These are phyloP conservation scores for Meloidogyne hapla DNA, from an alignment of 1,140 invertebrate species.

Conservation along the genomic window DNA sequence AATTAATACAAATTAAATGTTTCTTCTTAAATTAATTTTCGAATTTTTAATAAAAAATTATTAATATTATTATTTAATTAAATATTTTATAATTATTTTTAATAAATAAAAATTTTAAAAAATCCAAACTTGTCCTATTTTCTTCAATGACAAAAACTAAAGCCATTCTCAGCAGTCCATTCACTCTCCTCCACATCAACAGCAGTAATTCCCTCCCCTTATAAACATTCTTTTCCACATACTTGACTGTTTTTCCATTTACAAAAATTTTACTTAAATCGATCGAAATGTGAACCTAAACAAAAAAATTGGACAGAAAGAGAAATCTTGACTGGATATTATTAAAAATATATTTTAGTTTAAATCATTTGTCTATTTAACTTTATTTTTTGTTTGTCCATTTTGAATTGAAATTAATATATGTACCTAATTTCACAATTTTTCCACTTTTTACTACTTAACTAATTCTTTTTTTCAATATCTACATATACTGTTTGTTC, in stretches of 20 bases:
- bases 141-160: not conserved
- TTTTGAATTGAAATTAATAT: too few relatives aligned
- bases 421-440: too few relatives aligned
- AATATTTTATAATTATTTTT: too few relatives aligned
- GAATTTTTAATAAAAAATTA: not conserved
- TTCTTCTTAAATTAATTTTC: too few relatives aligned
- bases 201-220: not conserved
- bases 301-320: not conserved
- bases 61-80: not conserved
- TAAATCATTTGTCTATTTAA: too few relatives aligned
- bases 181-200: not conserved
- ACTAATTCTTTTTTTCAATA: too few relatives aligned
- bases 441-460: too few relatives aligned
- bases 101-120: too few relatives aligned
- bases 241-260: not conserved
- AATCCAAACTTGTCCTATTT: constrained; percentile 3
- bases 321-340: not conserved
- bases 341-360: too few relatives aligned
- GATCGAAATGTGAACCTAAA: not conserved
- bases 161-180: not conserved
- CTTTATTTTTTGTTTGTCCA: too few relatives aligned
- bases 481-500: too few relatives aligned
- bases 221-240: not conserved
- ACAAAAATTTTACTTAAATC: not conserved
- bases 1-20: too few relatives aligned